A percentile compares a stretch with the other conserved stretches of the same genome.
Conservation (phyloP, 2,113 vertebrate genomes). For the Sinocyclocheilus anshuiensis region DNA sequence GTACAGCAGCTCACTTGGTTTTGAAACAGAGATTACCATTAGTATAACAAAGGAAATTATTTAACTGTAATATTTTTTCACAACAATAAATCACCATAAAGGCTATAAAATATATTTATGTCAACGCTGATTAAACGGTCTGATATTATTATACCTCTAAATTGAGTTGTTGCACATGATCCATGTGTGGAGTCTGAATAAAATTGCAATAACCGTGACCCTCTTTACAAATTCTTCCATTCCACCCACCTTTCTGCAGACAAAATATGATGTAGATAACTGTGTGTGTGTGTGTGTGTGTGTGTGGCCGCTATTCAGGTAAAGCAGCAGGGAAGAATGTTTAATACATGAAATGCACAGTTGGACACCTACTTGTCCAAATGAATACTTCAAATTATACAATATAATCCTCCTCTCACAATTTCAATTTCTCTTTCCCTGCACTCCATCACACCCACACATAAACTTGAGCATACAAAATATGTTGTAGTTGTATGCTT, state of each 20-base stretch:
- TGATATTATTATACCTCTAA: not conserved
- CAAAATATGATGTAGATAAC: conserved; percentile 2
- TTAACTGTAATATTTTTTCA: not conserved
- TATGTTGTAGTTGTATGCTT: conserved; percentile 14
- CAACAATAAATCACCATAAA: not conserved
- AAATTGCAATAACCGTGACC: not conserved
- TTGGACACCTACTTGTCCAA: conserved; percentile 17
- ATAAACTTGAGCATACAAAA: conserved; percentile 28
- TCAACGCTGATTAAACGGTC: not conserved
- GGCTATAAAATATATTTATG: not conserved
- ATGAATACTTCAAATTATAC: conserved; percentile 42
- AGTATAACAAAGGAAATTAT: not conserved
- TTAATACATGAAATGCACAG: conserved; percentile 42
- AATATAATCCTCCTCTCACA: conserved; percentile 40
- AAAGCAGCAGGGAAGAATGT: conserved; percentile 11
- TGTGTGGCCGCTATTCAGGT: not conserved
- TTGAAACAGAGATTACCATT: not conserved
- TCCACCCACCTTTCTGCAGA: conserved; percentile 2
- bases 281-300: not conserved
- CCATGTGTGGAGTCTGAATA: not conserved
- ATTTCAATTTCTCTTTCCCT: conserved; percentile 36
- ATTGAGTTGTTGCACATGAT: not conserved
- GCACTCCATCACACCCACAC: conserved; percentile 36
- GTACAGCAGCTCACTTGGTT: not conserved
- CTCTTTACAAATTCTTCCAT: not conserved